A percentile compares a stretch with the other conserved stretches of the same genome.
Conservation (phyloP, 2,797 vertebrate genomes). For the Furcifer pardalis region DNA sequence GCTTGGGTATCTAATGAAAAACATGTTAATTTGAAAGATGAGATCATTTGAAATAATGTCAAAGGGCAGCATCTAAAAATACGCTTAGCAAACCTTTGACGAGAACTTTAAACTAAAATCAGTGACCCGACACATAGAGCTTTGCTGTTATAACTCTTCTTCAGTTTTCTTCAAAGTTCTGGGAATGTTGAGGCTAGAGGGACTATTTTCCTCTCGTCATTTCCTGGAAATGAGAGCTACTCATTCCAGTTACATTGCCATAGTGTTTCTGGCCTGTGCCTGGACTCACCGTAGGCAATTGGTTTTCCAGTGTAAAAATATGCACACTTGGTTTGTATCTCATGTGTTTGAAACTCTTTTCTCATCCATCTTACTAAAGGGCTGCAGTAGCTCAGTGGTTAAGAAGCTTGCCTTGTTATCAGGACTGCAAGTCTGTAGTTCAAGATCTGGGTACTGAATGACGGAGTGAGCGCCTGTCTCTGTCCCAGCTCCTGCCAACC, state of each 20-base stretch:
- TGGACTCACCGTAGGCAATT: background rate
- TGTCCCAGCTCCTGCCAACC: too few species aligned
- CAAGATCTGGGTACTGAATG: too few species aligned
- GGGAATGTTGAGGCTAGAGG: background rate
- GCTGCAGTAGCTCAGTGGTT: too few species aligned
- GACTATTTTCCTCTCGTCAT: background rate
- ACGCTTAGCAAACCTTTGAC: conserved; percentile 51
- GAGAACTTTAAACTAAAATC: conserved; percentile 52
- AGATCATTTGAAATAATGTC: conserved; percentile 61
- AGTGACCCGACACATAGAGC: background rate
- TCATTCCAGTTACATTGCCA: background rate
- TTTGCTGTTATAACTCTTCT: conserved; percentile 1
- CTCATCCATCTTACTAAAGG: background rate
- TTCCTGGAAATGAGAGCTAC: background rate
- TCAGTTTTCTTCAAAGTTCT: background rate
- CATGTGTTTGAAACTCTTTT: background rate
- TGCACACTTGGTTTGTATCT: background rate
- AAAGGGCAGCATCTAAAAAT: conserved; percentile 42
- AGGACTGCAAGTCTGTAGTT: too few species aligned
- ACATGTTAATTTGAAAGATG: conserved; percentile 53
- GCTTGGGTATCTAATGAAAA: conserved; percentile 58
- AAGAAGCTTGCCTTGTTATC: too few species aligned
- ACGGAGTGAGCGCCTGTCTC: too few species aligned
- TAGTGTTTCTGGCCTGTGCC: background rate
- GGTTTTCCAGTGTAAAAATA: background rate